These are phyloP conservation scores for Cepaea hortensis DNA, from an alignment of 2,888 invertebrate species.

Conservation along the genomic window DNA sequence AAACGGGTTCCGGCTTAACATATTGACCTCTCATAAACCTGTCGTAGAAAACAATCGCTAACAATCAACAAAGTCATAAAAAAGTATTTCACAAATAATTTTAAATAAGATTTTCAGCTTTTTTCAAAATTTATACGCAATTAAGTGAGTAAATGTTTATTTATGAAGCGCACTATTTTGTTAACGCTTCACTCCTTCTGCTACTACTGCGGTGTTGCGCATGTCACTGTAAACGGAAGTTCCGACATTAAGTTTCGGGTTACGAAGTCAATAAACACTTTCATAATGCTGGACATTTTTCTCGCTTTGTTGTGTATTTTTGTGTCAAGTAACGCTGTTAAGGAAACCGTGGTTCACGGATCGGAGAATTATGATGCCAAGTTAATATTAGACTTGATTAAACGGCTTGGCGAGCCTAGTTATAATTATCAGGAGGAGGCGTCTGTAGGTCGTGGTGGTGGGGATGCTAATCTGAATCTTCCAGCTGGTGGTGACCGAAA, in stretches of 20 bases:
- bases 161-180: slow-evolving; percentile 29
- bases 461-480: too few relatives aligned
- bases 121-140: not conserved
- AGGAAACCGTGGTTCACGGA: slow-evolving; percentile 24
- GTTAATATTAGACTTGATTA: slow-evolving; percentile 19
- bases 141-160: not conserved
- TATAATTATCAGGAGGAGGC: slow-evolving; percentile 12
- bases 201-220: slow-evolving; percentile 10
- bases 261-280: not conserved
- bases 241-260: slow-evolving; percentile 20
- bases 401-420: slow-evolving; percentile 12
- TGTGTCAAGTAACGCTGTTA: not conserved
- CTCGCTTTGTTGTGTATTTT: not conserved
- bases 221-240: slow-evolving; percentile 40
- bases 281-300: not conserved
- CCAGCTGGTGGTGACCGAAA: not conserved
- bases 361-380: not conserved
- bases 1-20: slow-evolving; percentile 56
- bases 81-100: not conserved
- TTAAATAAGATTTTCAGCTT: not conserved
- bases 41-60: too few relatives aligned
- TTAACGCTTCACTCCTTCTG: slow-evolving; percentile 8
- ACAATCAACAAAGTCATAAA: not conserved
- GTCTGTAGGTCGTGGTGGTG: not conserved
- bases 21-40: not conserved